A percentile compares a stretch with the other conserved stretches of the same genome.
Evolutionary conservation across 2,113 vertebrate genomes (phyloP).

Genomic region (Periophthalmus modestus): DNA sequence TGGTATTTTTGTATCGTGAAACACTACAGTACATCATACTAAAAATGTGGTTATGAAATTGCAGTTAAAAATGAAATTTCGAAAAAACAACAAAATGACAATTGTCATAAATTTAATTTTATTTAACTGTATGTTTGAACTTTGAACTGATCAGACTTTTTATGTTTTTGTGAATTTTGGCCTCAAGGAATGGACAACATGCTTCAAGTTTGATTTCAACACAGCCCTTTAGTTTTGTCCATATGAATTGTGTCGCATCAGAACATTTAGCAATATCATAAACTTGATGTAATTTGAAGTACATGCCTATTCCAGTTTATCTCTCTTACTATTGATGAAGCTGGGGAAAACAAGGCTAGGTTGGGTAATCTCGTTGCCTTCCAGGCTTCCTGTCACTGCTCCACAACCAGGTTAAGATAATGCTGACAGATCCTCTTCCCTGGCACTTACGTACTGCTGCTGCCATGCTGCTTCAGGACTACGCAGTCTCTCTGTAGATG

Average conservation of each 20-base stretch:
- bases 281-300: not conserved
- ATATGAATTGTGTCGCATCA: not conserved
- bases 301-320: not conserved
- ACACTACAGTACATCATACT: too few species aligned
- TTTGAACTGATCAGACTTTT: too few species aligned
- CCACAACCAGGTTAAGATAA: constrained; percentile 53
- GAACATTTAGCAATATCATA: not conserved
- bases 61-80: too few species aligned
- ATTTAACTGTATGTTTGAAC: too few species aligned
- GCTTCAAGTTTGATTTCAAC: not conserved
- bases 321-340: constrained; percentile 22
- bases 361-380: constrained; percentile 51
- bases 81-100: too few species aligned
- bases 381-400: constrained; percentile 32
- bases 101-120: too few species aligned
- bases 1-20: too few species aligned
- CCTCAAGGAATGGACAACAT: too few species aligned
- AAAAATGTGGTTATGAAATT: too few species aligned
- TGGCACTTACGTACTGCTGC: constrained; percentile 6
- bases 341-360: constrained; percentile 32
- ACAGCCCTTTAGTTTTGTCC: not conserved
- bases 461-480: not conserved
- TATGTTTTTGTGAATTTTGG: not conserved
- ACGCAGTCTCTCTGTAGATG: not conserved
- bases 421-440: constrained; percentile 45